Conservation (phyloP, 1,140 invertebrate species). For the Trissolcus basalis region DNA sequence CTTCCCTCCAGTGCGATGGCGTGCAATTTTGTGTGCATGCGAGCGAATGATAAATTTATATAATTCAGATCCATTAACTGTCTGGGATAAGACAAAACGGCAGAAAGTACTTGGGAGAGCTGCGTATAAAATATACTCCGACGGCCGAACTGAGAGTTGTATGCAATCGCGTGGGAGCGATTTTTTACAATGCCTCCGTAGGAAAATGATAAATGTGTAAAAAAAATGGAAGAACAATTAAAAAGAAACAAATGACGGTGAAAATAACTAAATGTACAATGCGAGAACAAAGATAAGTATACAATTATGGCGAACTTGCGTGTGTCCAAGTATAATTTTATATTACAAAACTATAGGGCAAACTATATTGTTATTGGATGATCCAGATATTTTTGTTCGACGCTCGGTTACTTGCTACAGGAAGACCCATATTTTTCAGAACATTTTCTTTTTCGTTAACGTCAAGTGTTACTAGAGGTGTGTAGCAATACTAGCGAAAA, state of each 20-base stretch:
- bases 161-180: slow-evolving; percentile 20
- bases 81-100: slow-evolving; percentile 15
- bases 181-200: slow-evolving; percentile 24
- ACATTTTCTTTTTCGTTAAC: too few species aligned
- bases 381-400: not conserved
- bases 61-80: slow-evolving; percentile 33
- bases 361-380: slow-evolving; percentile 5
- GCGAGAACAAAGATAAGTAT: slow-evolving; percentile 5
- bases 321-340: slow-evolving; percentile 30
- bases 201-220: slow-evolving; percentile 19
- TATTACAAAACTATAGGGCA: slow-evolving; percentile 8
- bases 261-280: too few species aligned
- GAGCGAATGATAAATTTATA: slow-evolving; percentile 17
- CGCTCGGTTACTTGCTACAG: too few species aligned
- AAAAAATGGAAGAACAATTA: slow-evolving; percentile 5
- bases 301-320: slow-evolving; percentile 15
- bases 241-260: slow-evolving; percentile 1
- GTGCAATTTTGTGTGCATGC: slow-evolving; percentile 8
- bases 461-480: too few species aligned
- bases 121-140: slow-evolving; percentile 34
- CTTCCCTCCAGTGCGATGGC: too few species aligned
- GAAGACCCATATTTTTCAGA: too few species aligned
- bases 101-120: slow-evolving; percentile 15
- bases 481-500: too few species aligned
- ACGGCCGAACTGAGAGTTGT: slow-evolving; percentile 23